A percentile compares a stretch with the other conserved stretches of the same genome.
These are phyloP conservation scores for Pipra filicauda DNA, from an alignment of 2,113 vertebrate species.

Conservation along the genomic window DNA sequence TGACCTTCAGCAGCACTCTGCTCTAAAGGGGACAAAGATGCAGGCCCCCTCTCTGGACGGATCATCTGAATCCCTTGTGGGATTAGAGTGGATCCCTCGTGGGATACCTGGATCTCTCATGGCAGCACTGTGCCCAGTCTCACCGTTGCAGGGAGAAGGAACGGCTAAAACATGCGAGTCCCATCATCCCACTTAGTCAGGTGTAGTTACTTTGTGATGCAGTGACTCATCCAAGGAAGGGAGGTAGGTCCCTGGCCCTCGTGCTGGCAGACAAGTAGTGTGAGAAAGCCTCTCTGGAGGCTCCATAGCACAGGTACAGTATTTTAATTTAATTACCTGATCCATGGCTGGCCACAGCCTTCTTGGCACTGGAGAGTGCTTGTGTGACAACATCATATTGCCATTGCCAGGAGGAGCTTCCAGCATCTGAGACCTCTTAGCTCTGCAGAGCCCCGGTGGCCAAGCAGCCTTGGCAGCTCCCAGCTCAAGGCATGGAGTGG, in stretches of 20 bases:
- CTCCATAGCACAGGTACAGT: background rate
- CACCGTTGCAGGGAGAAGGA: background rate
- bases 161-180: background rate
- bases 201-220: background rate
- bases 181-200: background rate
- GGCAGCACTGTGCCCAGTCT: background rate
- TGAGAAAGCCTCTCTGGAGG: background rate
- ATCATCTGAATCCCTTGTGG: background rate
- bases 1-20: background rate
- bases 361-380: background rate
- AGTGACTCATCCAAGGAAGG: background rate
- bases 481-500: rapidly evolving
- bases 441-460: background rate
- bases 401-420: background rate
- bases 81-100: background rate
- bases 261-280: background rate
- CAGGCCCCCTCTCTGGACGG: background rate
- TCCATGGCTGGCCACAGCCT: background rate
- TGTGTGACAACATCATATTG: background rate
- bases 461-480: background rate
- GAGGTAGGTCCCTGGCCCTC: background rate
- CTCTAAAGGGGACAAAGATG: background rate
- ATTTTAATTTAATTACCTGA: background rate
- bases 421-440: rapidly evolving
- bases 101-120: rapidly evolving